Evolutionary conservation across 2,113 vertebrate species (phyloP).

Genomic region (Seriola quinqueradiata): DNA sequence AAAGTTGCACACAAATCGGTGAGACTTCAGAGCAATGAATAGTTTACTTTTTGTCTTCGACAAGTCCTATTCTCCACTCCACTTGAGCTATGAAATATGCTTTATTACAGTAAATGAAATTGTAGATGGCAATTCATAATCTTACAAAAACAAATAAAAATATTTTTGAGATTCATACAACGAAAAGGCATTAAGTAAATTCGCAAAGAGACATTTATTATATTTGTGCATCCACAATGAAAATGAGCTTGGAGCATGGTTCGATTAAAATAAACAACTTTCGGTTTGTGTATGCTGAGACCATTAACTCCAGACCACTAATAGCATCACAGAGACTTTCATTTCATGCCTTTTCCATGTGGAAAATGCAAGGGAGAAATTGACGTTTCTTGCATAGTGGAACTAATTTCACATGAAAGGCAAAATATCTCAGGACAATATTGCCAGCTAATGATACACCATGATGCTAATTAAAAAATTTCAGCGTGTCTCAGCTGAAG

Average conservation of each 20-base stretch:
- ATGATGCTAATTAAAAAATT: slow-evolving; percentile 57
- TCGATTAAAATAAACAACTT: slow-evolving; percentile 64
- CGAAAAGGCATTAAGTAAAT: slow-evolving; percentile 38
- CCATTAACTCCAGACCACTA: slow-evolving; percentile 56
- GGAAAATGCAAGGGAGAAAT: slow-evolving; percentile 61
- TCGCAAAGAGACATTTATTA: slow-evolving; percentile 43
- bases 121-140: neutral
- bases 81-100: neutral
- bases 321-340: slow-evolving; percentile 53
- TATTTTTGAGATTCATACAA: slow-evolving; percentile 19
- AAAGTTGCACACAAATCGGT: neutral
- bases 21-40: neutral
- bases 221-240: slow-evolving; percentile 42
- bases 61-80: neutral
- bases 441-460: slow-evolving; percentile 61
- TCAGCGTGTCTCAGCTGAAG: slow-evolving; percentile 24
- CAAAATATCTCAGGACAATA: slow-evolving; percentile 58
- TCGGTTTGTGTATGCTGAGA: slow-evolving; percentile 51
- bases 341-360: slow-evolving; percentile 69
- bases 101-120: neutral
- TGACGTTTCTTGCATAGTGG: slow-evolving; percentile 52
- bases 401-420: slow-evolving; percentile 72
- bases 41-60: neutral
- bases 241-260: slow-evolving; percentile 44
- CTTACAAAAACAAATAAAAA: slow-evolving; percentile 1